phyloP scores from a whole-genome alignment of 2,113 vertebrate genomes.

The Arenaria interpres region DNA sequence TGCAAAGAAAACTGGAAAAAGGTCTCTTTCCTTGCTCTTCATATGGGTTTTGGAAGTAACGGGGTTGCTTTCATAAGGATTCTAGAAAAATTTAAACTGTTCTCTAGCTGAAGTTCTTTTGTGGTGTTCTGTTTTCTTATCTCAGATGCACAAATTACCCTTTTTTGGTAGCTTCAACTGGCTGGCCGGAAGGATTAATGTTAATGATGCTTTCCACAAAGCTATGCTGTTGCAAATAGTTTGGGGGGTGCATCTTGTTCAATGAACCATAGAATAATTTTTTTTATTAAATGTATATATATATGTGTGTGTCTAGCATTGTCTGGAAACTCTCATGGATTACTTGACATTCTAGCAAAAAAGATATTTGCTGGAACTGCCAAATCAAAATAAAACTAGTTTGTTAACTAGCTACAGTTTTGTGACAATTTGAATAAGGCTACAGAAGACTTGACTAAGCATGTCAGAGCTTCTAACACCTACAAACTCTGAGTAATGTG shows the following conservation, averaged over 20 bases:
- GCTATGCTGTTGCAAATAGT: neutral
- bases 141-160: neutral
- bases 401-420: neutral
- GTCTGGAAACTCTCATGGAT: neutral
- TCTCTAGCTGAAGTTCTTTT: neutral
- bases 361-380: neutral
- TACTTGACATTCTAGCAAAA: neutral
- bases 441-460: neutral
- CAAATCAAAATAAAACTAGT: neutral
- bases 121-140: neutral
- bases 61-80: neutral
- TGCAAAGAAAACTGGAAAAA: neutral
- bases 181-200: neutral
- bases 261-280: neutral
- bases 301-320: neutral
- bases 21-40: neutral
- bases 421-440: neutral
- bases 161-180: neutral
- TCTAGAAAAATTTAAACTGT: neutral
- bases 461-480: neutral
- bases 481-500: neutral
- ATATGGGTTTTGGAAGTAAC: neutral
- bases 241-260: neutral
- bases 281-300: neutral
- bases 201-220: neutral